phyloP scores from a whole-genome alignment of 1,140 invertebrate genomes.

The Calliphora vicina region DNA sequence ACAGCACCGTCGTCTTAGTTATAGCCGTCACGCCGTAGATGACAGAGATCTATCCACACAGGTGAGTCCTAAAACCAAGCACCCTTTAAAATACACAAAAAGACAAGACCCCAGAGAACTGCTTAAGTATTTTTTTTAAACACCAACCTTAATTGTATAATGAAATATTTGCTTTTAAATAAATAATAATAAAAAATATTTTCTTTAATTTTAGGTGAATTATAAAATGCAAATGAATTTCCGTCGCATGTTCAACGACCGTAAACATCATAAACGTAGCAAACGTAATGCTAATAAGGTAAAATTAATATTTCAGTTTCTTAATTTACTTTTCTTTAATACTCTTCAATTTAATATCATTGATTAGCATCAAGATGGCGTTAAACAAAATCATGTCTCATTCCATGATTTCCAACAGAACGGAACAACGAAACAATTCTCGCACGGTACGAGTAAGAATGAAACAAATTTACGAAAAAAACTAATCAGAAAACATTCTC shows the following conservation, averaged over 20 bases:
- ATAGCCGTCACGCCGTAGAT: constrained; percentile 89
- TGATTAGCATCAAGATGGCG: constrained; percentile 64
- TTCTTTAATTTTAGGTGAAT: constrained; percentile 74
- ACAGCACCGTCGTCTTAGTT: constrained; percentile 87
- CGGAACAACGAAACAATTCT: constrained; percentile 83
- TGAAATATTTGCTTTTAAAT: too few relatives aligned
- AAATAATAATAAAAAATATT: too few relatives aligned
- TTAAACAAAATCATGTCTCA: constrained; percentile 83
- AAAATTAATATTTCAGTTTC: constrained; percentile 30
- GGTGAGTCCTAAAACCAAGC: constrained; percentile 48
- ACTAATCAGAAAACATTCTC: constrained; percentile 64
- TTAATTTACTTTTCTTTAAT: too few relatives aligned
- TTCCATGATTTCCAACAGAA: constrained; percentile 88
- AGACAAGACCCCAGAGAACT: background rate
- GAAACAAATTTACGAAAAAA: constrained; percentile 62
- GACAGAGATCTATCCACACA: constrained; percentile 85
- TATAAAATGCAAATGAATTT: constrained; percentile 93
- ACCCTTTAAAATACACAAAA: background rate
- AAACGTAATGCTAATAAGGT: constrained; percentile 78
- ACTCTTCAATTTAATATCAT: background rate
- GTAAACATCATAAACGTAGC: constrained; percentile 82
- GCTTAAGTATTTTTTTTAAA: too few relatives aligned
- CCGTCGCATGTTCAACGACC: constrained; percentile 79
- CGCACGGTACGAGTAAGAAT: constrained; percentile 78
- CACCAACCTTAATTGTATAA: too few relatives aligned